Evolutionary conservation across 2,888 invertebrate genomes (phyloP).

Genomic region (Campaea margaritaria): DNA sequence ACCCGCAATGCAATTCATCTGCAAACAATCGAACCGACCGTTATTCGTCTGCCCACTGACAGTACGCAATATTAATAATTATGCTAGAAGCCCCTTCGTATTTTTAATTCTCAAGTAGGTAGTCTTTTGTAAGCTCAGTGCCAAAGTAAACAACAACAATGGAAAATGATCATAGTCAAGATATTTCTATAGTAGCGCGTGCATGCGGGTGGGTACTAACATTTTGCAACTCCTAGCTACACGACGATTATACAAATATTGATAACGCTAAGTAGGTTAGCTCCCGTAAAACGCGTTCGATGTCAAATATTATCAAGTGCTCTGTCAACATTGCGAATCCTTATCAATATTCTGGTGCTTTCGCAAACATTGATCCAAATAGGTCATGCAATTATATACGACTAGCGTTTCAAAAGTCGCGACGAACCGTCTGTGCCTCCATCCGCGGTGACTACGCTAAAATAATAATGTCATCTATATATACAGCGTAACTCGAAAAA

Average conservation of each 20-base stretch:
- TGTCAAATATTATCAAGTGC: slow-evolving; percentile 81
- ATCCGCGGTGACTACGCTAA: slow-evolving; percentile 46
- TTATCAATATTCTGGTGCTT: slow-evolving; percentile 71
- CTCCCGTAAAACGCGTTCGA: slow-evolving; percentile 71
- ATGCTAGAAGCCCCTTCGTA: not conserved
- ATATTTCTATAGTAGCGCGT: slow-evolving; percentile 22
- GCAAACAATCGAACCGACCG: slow-evolving; percentile 62
- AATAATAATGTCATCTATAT: slow-evolving; percentile 66
- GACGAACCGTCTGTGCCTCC: slow-evolving; percentile 60
- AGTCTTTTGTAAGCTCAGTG: slow-evolving; percentile 8
- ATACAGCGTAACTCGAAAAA: slow-evolving; percentile 60
- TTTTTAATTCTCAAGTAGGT: not conserved
- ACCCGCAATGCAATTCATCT: slow-evolving; percentile 55
- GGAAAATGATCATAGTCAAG: slow-evolving; percentile 28
- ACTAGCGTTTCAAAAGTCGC: slow-evolving; percentile 53
- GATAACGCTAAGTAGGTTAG: slow-evolving; percentile 80
- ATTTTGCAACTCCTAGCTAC: slow-evolving; percentile 62
- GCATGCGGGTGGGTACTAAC: slow-evolving; percentile 48
- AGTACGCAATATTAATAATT: slow-evolving; percentile 25
- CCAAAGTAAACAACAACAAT: slow-evolving; percentile 20
- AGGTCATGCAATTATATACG: slow-evolving; percentile 71
- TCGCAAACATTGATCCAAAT: slow-evolving; percentile 69
- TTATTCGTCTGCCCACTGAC: slow-evolving; percentile 35
- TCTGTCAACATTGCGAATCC: slow-evolving; percentile 75
- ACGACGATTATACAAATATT: slow-evolving; percentile 72